phyloP scores from a whole-genome alignment of 2,113 vertebrate species.

The Calypte anna region DNA sequence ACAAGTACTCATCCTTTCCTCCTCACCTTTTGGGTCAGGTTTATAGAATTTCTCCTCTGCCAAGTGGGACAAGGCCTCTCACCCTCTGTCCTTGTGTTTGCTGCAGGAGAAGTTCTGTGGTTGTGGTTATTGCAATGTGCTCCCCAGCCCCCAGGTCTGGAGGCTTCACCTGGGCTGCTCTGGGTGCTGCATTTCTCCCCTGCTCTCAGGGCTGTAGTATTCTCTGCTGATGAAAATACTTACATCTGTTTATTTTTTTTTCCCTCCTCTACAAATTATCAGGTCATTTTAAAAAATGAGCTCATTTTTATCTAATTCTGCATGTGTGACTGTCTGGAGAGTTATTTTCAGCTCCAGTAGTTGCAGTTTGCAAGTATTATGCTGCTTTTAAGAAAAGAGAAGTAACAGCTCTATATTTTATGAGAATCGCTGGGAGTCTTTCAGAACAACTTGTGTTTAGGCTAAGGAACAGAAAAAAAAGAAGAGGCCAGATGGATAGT shows the following conservation, averaged over 20 bases:
- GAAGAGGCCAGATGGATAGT: neutral
- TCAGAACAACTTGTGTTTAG: slow-evolving; percentile 61
- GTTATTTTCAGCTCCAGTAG: slow-evolving; percentile 78
- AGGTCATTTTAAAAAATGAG: slow-evolving; percentile 77
- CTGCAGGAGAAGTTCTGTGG: neutral
- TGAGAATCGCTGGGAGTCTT: slow-evolving; percentile 60
- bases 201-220: slow-evolving; percentile 6
- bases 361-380: slow-evolving; percentile 74
- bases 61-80: neutral
- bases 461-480: slow-evolving; percentile 40
- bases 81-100: neutral
- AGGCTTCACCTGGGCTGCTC: neutral
- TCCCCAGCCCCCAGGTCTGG: neutral
- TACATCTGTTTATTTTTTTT: slow-evolving; percentile 5
- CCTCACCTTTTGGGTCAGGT: fast-evolving
- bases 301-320: slow-evolving; percentile 79
- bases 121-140: fast-evolving
- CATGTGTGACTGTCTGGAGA: slow-evolving; percentile 75
- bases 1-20: neutral
- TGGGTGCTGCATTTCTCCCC: fast-evolving
- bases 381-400: slow-evolving; percentile 73
- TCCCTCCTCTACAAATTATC: slow-evolving; percentile 59
- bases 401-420: slow-evolving; percentile 70
- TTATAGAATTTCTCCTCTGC: neutral
- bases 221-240: slow-evolving; percentile 65